Evolutionary conservation across 2,797 vertebrate genomes (phyloP).

Genomic region (Pterois miles): DNA sequence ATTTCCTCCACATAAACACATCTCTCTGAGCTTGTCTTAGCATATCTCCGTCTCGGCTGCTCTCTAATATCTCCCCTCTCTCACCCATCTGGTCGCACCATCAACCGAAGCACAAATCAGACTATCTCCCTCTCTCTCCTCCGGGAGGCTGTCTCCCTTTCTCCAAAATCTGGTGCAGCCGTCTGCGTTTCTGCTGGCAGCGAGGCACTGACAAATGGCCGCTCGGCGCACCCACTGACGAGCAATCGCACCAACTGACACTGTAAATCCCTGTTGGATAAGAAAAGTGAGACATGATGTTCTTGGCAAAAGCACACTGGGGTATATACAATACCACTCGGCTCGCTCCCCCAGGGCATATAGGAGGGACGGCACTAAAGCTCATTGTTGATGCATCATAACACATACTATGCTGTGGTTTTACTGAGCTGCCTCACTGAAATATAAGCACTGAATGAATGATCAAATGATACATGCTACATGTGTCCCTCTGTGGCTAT

Average conservation of each 20-base stretch:
- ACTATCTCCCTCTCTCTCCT: constrained; percentile 12
- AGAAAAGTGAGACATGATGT: constrained; percentile 64
- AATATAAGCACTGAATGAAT: neutral
- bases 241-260: constrained; percentile 74
- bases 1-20: constrained; percentile 1
- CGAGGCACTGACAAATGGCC: constrained; percentile 75
- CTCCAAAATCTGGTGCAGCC: constrained; percentile 65
- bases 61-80: constrained; percentile 30
- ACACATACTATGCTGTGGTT: neutral
- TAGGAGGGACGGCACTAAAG: constrained; percentile 14
- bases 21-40: constrained; percentile 30
- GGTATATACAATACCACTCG: constrained; percentile 27
- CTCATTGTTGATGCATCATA: constrained; percentile 10
- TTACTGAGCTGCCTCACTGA: neutral
- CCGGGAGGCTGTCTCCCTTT: constrained; percentile 34
- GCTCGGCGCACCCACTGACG: constrained; percentile 65
- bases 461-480: constrained; percentile 16
- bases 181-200: constrained; percentile 67
- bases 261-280: constrained; percentile 64
- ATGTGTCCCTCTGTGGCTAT: constrained; percentile 7
- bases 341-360: neutral
- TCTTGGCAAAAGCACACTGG: constrained; percentile 49
- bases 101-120: constrained; percentile 41
- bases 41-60: constrained; percentile 20
- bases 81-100: constrained; percentile 59